Conservation (phyloP, 2,888 invertebrate genomes). For the Entomobrya proxima region DNA sequence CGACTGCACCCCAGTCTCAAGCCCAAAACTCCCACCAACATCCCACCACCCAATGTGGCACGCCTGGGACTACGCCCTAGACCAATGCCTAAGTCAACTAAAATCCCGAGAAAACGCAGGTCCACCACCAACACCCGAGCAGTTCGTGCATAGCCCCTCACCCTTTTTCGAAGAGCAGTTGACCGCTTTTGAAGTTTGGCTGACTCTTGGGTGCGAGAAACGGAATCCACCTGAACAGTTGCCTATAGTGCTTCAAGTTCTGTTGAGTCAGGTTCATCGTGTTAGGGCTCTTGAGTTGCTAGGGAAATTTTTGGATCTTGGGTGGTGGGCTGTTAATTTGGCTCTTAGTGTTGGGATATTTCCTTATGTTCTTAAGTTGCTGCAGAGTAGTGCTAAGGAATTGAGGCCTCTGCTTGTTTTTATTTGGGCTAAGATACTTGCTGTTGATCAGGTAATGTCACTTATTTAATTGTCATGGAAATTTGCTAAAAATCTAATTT, state of each 20-base stretch:
- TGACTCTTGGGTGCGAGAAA: conserved; percentile 86
- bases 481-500: background rate
- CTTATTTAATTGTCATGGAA: background rate
- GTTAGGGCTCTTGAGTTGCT: conserved; percentile 95
- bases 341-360: conserved; percentile 98
- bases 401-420: conserved; percentile 94
- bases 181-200: conserved; percentile 97
- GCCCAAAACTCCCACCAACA: conserved; percentile 93
- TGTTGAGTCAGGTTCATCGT: conserved; percentile 86
- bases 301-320: conserved; percentile 94
- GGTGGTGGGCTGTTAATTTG: conserved; percentile 96
- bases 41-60: conserved; percentile 90
- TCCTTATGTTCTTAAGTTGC: conserved; percentile 96
- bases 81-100: conserved; percentile 93
- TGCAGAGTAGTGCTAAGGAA: conserved; percentile 96
- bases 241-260: conserved; percentile 88
- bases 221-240: conserved; percentile 96
- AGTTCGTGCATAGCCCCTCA: conserved; percentile 80
- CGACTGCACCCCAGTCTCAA: conserved; percentile 97
- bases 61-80: conserved; percentile 98
- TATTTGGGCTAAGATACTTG: conserved; percentile 99
- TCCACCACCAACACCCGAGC: background rate
- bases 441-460: conserved; percentile 91
- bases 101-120: background rate
- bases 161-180: conserved; percentile 97